Evolutionary conservation across 1,140 invertebrate species (phyloP), one percentile per base, ranked within the genome.

Genomic region (Grapholita molesta): DNA sequence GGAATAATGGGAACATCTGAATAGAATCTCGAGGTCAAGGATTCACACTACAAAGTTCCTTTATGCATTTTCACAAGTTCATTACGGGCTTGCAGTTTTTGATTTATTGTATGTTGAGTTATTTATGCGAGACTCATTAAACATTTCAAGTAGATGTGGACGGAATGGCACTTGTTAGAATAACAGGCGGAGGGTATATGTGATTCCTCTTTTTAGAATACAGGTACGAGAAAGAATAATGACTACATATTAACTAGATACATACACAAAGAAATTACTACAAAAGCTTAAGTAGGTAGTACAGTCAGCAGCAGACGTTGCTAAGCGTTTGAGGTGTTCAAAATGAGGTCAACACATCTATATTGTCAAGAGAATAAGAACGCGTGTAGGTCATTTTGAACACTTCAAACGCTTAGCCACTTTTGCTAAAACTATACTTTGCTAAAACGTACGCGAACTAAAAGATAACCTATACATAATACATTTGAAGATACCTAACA

Each of bases 1-100:
- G 64, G 79, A 82, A 86, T 88, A 87, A 84, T 85, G 82, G 82
- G 76, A 83, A 81, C 79, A 84, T 85, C 75, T 90, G 85, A 90
- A 89, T 88, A 81, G 82, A 71, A 79, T 71, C 70, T 68, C 66
- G 72, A 77, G 86, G 82, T 86, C 87, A 89, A 86, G 79, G 78
- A 71, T 82, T 77, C 78, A 69, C 32, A 67, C 75, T 73, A 80
- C 77, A 78, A 75, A 70, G 71, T 75, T 71, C 67, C 73, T 78
- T 84, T 75, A 32, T 53, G n/a, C 35, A 24, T 15, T 52, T 70
- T 74, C 70, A 74, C 67, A 55, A 68, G 35, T 73, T 72, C 69
- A 71, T 24, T 69, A 66, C 68, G 71, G 42, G 64, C 35, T 52
- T 72, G 55, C 68, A 48, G 18, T 48, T 61, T 38, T 42, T 75